Conservation (phyloP, 2,888 invertebrate genomes). For the Smittia sp. region DNA sequence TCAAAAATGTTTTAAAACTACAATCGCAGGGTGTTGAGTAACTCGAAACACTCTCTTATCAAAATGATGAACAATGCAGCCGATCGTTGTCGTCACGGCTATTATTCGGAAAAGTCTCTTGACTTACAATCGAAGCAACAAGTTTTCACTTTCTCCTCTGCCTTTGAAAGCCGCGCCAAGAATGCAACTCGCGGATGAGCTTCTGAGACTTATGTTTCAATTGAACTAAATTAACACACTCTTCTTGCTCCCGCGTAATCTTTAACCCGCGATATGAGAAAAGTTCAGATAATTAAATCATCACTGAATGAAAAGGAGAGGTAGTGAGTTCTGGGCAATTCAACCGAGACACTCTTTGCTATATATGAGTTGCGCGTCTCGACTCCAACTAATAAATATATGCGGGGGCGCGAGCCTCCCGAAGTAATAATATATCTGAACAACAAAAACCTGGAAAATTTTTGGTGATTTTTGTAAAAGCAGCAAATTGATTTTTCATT, state of each 20-base stretch:
- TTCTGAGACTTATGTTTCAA: background rate
- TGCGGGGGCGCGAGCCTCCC: too few relatives aligned
- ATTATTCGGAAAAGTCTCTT: background rate
- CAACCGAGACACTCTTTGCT: too few relatives aligned
- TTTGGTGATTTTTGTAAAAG: too few relatives aligned
- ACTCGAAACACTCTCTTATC: slow-evolving; percentile 16
- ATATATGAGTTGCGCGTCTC: too few relatives aligned
- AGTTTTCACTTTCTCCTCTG: slow-evolving; percentile 2
- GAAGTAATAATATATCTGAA: too few relatives aligned
- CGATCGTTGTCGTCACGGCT: background rate
- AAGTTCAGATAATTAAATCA: slow-evolving; percentile 23
- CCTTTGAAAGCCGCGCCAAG: background rate
- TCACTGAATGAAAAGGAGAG: background rate
- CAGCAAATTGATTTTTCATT: too few relatives aligned
- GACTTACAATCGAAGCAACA: slow-evolving; percentile 12
- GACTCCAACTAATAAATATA: too few relatives aligned
- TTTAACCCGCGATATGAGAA: slow-evolving; percentile 27
- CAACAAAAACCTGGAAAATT: too few relatives aligned
- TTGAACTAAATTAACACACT: slow-evolving; percentile 28
- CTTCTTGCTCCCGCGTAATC: slow-evolving; percentile 30
- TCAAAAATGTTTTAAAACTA: slow-evolving; percentile 26
- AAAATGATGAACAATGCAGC: background rate
- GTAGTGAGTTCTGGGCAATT: background rate
- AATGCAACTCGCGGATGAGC: background rate
- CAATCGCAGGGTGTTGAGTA: slow-evolving; percentile 23